These are phyloP conservation scores for Lophochroa leadbeateri DNA, from an alignment of 2,113 vertebrate genomes.

Conservation along the genomic window DNA sequence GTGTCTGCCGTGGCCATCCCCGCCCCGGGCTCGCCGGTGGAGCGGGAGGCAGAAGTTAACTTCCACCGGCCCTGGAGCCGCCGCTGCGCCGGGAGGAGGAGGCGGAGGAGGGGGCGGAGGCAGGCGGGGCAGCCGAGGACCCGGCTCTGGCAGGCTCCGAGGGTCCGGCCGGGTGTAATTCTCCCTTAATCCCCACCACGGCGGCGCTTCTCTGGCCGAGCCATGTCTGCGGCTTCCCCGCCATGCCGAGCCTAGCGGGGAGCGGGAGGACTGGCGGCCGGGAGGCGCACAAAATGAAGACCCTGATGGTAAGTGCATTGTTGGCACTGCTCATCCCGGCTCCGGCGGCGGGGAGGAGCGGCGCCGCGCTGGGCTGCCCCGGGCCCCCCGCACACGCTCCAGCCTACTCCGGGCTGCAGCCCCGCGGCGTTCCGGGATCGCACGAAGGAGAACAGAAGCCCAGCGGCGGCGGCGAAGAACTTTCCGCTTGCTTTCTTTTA, in stretches of 20 bases:
- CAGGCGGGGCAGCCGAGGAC: conserved; percentile 74
- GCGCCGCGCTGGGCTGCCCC: neutral
- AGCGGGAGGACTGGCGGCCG: conserved; percentile 76
- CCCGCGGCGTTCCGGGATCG: neutral
- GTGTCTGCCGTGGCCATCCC: neutral
- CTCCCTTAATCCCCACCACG: conserved; percentile 76
- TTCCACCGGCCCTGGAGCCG: conserved; percentile 16
- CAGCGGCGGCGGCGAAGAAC: conserved; percentile 48
- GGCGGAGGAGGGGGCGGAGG: conserved; percentile 33
- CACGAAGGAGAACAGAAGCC: neutral
- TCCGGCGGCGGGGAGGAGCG: neutral
- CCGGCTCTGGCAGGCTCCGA: conserved; percentile 78
- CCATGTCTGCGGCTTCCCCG: conserved; percentile 42
- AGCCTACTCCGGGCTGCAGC: neutral
- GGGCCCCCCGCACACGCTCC: neutral
- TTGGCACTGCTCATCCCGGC: conserved; percentile 39
- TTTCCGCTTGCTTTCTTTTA: conserved; percentile 70
- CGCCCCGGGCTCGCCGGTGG: neutral
- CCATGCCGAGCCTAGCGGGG: conserved; percentile 78
- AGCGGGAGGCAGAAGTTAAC: conserved; percentile 30
- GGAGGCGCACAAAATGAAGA: conserved; percentile 88
- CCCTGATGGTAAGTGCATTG: conserved; percentile 85
- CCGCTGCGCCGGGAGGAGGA: conserved; percentile 18
- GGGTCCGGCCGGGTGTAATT: conserved; percentile 83
- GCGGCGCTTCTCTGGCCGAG: conserved; percentile 44